These are phyloP conservation scores for Morone saxatilis DNA, from an alignment of 2,113 vertebrate genomes.

Conservation along the genomic window DNA sequence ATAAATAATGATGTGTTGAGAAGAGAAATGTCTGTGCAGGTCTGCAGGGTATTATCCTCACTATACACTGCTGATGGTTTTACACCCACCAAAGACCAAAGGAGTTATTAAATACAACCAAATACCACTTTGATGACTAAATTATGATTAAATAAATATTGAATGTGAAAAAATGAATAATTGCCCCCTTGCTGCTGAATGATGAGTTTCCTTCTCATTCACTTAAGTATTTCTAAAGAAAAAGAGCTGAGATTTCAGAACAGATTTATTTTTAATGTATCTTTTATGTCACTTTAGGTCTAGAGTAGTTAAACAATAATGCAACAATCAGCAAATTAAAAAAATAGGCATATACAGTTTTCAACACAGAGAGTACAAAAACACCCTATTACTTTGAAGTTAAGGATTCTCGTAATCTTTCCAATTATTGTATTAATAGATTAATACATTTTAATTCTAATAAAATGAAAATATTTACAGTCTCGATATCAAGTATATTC, in stretches of 20 bases:
- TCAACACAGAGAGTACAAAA: not conserved
- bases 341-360: not conserved
- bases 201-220: not conserved
- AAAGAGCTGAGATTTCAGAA: not conserved
- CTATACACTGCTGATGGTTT: conserved; percentile 47
- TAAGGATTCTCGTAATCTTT: not conserved
- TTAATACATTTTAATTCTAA: not conserved
- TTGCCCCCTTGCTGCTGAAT: not conserved
- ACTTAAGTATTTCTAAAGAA: not conserved
- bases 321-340: not conserved
- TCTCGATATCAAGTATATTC: not conserved
- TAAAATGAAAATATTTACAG: not conserved
- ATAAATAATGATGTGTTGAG: conserved; percentile 65
- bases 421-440: not conserved
- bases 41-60: conserved; percentile 42
- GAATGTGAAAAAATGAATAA: not conserved
- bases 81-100: not conserved
- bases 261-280: not conserved
- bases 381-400: not conserved
- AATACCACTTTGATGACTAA: conserved; percentile 29
- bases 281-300: not conserved
- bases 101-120: conserved; percentile 10
- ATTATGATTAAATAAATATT: not conserved
- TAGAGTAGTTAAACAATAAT: not conserved
- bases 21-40: conserved; percentile 54